Percentiles rank a stretch among this genome's conserved stretches.
Conservation (phyloP, 2,888 invertebrate genomes). For the Cepaea hortensis region DNA sequence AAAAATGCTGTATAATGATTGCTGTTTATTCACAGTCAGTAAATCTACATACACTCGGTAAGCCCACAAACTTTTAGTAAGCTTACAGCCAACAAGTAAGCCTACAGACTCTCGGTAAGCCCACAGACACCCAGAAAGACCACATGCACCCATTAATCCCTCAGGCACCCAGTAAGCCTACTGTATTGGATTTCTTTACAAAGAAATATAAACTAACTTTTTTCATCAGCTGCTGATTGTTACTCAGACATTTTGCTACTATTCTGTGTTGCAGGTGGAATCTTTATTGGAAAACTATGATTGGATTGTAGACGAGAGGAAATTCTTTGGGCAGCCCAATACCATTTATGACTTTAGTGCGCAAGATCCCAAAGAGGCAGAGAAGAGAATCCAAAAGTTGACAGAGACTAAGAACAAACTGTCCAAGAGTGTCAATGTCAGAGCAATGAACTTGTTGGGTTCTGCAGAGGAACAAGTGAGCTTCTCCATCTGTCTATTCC, state of each 20-base stretch:
- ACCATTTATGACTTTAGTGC: constrained; percentile 77
- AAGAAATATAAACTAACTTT: too few relatives aligned
- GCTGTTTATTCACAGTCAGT: too few relatives aligned
- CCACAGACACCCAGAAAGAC: too few relatives aligned
- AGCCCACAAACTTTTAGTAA: too few relatives aligned
- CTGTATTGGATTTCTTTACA: too few relatives aligned
- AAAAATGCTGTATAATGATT: too few relatives aligned
- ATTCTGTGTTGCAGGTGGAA: constrained; percentile 67
- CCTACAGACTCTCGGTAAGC: too few relatives aligned
- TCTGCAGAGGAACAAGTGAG: constrained; percentile 88
- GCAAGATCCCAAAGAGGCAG: constrained; percentile 83
- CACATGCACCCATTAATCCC: too few relatives aligned
- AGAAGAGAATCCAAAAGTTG: constrained; percentile 80
- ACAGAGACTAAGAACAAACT: constrained; percentile 79
- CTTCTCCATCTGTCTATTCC: background rate
- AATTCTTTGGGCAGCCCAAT: constrained; percentile 83
- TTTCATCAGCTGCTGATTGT: background rate
- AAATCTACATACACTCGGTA: too few relatives aligned
- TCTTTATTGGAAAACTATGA: constrained; percentile 73
- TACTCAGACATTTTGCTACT: background rate
- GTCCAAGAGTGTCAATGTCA: constrained; percentile 82
- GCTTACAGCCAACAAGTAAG: too few relatives aligned
- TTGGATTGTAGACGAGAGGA: constrained; percentile 87
- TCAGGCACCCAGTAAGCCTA: too few relatives aligned
- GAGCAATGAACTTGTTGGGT: constrained; percentile 90